phyloP scores from a whole-genome alignment of 2,113 vertebrate genomes.

The Ellobius talpinus region DNA sequence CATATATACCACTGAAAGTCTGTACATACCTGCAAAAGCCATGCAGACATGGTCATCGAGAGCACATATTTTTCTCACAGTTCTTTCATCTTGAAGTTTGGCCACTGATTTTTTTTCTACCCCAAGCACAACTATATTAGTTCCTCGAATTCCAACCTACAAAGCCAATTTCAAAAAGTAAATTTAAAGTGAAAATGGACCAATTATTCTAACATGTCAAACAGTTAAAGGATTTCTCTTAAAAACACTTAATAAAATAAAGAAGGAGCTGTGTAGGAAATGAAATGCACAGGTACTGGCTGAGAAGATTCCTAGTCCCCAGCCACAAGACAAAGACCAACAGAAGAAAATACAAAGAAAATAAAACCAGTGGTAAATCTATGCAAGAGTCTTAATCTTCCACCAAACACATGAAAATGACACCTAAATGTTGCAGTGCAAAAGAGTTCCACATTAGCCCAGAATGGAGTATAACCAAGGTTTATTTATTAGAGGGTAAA shows the following conservation, averaged over 20 bases:
- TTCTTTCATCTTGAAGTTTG: constrained; percentile 92
- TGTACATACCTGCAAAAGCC: constrained; percentile 89
- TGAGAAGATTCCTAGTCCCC: neutral
- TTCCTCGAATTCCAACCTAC: constrained; percentile 91
- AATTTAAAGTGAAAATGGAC: constrained; percentile 16
- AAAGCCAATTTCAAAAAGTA: constrained; percentile 52
- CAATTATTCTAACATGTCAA: constrained; percentile 37
- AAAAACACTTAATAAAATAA: constrained; percentile 29
- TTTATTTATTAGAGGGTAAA: too few relatives aligned
- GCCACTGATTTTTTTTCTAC: constrained; percentile 91
- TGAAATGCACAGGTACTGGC: neutral
- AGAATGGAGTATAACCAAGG: too few relatives aligned
- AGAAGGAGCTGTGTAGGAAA: neutral
- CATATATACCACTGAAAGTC: neutral
- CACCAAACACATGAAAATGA: neutral
- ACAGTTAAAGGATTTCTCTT: neutral
- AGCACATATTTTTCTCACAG: constrained; percentile 91
- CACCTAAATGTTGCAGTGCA: neutral
- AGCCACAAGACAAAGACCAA: constrained; percentile 7
- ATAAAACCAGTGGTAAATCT: neutral
- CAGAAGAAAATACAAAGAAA: neutral
- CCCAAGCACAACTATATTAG: constrained; percentile 91
- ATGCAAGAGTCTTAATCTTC: neutral
- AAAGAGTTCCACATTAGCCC: too few relatives aligned
- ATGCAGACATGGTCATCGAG: constrained; percentile 92